Conservation (phyloP, 1,140 invertebrate genomes). For the Triops cancriformis region DNA sequence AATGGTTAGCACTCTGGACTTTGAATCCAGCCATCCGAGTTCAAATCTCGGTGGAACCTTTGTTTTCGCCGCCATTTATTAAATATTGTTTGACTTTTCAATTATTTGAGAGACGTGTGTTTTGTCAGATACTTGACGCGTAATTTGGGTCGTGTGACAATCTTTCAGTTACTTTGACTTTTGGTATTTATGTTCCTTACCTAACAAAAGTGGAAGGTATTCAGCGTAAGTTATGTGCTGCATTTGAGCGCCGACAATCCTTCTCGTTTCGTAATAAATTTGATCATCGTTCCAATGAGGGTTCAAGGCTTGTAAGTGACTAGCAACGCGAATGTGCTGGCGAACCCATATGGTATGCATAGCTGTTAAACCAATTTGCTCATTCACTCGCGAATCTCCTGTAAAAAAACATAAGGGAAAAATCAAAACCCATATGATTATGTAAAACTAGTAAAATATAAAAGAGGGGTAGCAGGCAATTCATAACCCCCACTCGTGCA, state of each 20-base stretch:
- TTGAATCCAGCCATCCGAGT: too few relatives aligned
- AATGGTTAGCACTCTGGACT: too few relatives aligned
- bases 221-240: conserved; percentile 45
- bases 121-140: too few relatives aligned
- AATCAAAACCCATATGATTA: too few relatives aligned
- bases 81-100: too few relatives aligned
- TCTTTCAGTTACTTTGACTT: neutral
- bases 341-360: conserved; percentile 44
- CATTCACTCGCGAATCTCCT: conserved; percentile 69
- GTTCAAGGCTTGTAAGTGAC: conserved; percentile 36
- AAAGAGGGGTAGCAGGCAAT: too few relatives aligned
- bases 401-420: conserved; percentile 24
- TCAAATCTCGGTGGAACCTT: too few relatives aligned
- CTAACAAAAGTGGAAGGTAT: conserved; percentile 41
- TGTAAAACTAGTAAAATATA: too few relatives aligned
- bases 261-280: conserved; percentile 35
- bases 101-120: too few relatives aligned
- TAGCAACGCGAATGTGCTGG: conserved; percentile 45
- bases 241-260: conserved; percentile 37
- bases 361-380: conserved; percentile 43
- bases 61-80: too few relatives aligned
- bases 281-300: conserved; percentile 45
- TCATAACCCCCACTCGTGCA: neutral
- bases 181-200: conserved; percentile 30
- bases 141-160: too few relatives aligned